These are phyloP conservation scores for Hippoglossus stenolepis DNA, from an alignment of 2,113 vertebrate genomes.

Conservation along the genomic window DNA sequence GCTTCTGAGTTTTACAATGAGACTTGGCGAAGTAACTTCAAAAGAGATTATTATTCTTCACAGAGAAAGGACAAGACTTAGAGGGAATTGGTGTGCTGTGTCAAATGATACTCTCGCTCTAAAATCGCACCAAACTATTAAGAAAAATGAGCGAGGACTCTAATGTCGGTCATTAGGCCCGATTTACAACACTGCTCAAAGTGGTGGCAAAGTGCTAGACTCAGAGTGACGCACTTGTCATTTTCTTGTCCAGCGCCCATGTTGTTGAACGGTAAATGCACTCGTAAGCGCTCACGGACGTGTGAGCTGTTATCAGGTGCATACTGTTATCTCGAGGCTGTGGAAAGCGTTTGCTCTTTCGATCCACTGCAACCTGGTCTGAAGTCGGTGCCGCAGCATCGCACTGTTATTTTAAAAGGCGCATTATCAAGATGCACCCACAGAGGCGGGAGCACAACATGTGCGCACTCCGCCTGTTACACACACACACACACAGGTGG, in stretches of 20 bases:
- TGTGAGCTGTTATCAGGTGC: background rate
- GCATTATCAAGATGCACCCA: background rate
- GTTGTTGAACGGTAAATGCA: background rate
- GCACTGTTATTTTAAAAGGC: background rate
- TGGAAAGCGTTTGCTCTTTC: background rate
- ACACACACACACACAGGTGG: background rate
- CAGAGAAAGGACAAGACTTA: background rate
- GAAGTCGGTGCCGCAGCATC: background rate
- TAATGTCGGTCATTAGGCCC: background rate
- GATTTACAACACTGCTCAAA: background rate
- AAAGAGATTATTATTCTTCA: constrained; percentile 17
- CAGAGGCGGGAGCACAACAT: too few species aligned
- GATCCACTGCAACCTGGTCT: background rate
- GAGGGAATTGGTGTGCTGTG: constrained; percentile 2
- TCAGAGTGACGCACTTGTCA: background rate
- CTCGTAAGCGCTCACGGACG: background rate
- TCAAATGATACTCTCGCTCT: constrained; percentile 1
- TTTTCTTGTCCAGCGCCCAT: background rate
- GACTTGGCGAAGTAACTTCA: constrained; percentile 26
- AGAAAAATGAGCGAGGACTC: background rate
- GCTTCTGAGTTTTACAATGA: constrained; percentile 7
- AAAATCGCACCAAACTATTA: background rate
- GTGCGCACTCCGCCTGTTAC: too few species aligned
- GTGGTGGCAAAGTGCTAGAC: background rate
- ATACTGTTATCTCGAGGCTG: background rate